Conservation (phyloP, 1,140 invertebrate species). For the Amyelois transitella region DNA sequence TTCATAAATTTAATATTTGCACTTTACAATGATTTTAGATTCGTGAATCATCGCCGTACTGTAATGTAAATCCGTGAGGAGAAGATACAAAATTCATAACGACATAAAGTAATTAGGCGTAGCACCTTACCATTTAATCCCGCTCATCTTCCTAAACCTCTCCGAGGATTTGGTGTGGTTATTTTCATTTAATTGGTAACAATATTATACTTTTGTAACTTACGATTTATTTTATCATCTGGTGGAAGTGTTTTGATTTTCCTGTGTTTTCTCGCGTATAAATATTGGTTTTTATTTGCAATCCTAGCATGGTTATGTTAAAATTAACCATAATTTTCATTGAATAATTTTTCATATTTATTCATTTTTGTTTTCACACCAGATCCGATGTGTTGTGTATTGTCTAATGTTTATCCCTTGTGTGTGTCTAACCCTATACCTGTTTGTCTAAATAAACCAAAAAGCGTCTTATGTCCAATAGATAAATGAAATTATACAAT, state of each 20-base stretch:
- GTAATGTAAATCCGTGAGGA: constrained; percentile 42
- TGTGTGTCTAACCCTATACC: constrained; percentile 81
- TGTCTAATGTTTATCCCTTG: constrained; percentile 83
- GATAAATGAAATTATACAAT: constrained; percentile 43
- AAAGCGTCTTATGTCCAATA: constrained; percentile 47
- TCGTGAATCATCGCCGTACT: constrained; percentile 56
- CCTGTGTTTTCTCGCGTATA: constrained; percentile 61
- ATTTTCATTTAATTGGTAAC: constrained; percentile 56
- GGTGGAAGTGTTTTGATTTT: constrained; percentile 74
- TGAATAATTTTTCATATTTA: constrained; percentile 36
- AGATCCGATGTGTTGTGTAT: constrained; percentile 79
- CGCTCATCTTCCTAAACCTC: constrained; percentile 65
- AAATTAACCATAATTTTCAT: constrained; percentile 40
- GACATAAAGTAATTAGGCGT: constrained; percentile 57
- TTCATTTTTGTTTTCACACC: constrained; percentile 64
- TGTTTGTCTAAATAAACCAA: constrained; percentile 70
- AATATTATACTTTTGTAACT: constrained; percentile 55
- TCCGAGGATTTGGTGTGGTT: constrained; percentile 74
- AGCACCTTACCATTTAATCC: constrained; percentile 64
- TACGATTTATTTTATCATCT: constrained; percentile 65
- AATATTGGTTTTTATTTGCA: constrained; percentile 54
- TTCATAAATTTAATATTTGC: constrained; percentile 58
- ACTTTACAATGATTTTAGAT: constrained; percentile 63
- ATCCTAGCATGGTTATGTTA: constrained; percentile 64
- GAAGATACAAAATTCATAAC: constrained; percentile 49